Evolutionary conservation across 1,140 invertebrate genomes (phyloP), one percentile per base, ranked within the genome.

Genomic region (Drosophila malerkotliana): DNA sequence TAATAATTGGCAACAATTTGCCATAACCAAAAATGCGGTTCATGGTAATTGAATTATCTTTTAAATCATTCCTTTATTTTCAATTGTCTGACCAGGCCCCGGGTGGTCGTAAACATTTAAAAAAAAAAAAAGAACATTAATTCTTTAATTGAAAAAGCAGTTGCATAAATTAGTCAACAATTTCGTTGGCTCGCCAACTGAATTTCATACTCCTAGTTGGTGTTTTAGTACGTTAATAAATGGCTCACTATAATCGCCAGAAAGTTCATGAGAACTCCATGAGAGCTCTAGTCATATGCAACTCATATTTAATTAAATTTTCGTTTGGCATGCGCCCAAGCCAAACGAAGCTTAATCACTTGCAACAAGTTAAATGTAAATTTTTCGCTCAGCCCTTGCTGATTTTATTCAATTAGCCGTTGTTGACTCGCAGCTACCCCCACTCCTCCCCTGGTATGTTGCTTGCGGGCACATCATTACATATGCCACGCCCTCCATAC

Each of bases 351-450:
- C 59, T 74, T 64, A 77, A 77, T 77, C 64, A 63, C 64, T 77
- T 59, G 73, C 56, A 71, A 71, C 73, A 77, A 63, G 73, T 77
- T 71, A 71, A 71, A 62, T 63, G 59, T 49, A 39, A 47, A 48
- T 55, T 63, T 77, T 51, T 24, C 52, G 18, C 44, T 28, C 44
- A 69, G 53, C 52, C 44, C 45, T 69, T 37, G 21, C 39, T 26
- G 48, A 51, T 64, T 78, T 78, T 77, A 77, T 77, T 77, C 74
- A 77, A 77, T 78, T 78, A 78, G 54, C 74, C 45, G 52, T 63
- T 57, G 54, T 18, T 52, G 39, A 30, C 59, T 55, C 15, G 14
- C 44, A 9, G 7, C 24, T 39, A 10, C 24, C 10, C 28, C 4
- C 7, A 8, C 7, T 21, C 10, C 26, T 6, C 14, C 9, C n/a